Evolutionary conservation across 2,888 invertebrate species (phyloP).

Genomic region (Drosophila prolongata): DNA sequence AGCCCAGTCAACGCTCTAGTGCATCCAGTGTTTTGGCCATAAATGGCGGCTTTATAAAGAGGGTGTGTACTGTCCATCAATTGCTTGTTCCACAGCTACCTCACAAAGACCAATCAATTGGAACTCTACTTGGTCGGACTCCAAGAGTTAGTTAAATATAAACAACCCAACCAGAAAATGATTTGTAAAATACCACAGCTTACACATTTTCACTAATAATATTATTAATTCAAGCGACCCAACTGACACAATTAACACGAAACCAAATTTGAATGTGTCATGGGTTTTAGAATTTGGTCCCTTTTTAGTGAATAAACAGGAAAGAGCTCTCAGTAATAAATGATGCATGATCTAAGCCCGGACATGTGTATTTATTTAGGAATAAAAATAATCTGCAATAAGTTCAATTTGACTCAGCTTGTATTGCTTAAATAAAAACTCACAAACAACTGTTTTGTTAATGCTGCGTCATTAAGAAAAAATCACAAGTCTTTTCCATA

Average conservation of each 20-base stretch:
- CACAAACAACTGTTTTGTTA: neutral
- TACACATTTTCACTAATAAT: neutral
- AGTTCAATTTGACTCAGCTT: neutral
- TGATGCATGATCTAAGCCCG: neutral
- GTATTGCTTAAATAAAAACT: neutral
- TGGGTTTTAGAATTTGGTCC: too few relatives aligned
- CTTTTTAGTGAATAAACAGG: too few relatives aligned
- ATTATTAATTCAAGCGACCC: too few relatives aligned
- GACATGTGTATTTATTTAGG: too few relatives aligned
- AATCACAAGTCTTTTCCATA: too few relatives aligned
- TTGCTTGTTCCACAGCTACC: neutral
- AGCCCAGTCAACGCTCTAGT: constrained; percentile 24
- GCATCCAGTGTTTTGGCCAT: neutral
- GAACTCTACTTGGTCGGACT: neutral
- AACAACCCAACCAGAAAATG: neutral
- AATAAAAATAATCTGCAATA: neutral
- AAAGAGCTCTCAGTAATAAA: too few relatives aligned
- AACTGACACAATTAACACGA: too few relatives aligned
- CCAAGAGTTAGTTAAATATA: neutral
- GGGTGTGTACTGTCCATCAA: constrained; percentile 29
- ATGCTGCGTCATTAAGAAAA: neutral
- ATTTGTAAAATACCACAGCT: neutral
- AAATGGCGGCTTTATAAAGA: constrained; percentile 14
- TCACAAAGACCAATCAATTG: constrained; percentile 6
- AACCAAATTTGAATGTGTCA: too few relatives aligned